A percentile compares a stretch with the other conserved stretches of the same genome.
phyloP scores from a whole-genome alignment of 2,888 invertebrate genomes.

The Acleris holmiana region DNA sequence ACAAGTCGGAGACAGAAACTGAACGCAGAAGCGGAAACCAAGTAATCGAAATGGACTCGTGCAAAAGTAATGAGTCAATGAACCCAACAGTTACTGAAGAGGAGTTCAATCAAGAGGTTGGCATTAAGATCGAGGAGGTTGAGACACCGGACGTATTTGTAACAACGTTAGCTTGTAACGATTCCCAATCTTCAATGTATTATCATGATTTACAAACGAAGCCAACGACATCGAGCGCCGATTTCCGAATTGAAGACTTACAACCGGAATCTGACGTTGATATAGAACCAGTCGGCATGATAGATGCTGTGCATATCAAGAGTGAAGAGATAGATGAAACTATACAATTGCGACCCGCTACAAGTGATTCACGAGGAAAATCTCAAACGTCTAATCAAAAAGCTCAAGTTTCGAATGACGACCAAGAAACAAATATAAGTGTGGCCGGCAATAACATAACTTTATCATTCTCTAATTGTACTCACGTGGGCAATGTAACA shows the following conservation, averaged over 20 bases:
- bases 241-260: not conserved
- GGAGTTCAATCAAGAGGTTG: not conserved
- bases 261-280: constrained; percentile 1
- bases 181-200: not conserved
- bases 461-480: constrained; percentile 18
- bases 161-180: not conserved
- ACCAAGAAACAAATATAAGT: constrained; percentile 8
- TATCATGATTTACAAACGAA: not conserved
- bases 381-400: not conserved
- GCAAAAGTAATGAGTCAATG: not conserved
- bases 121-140: not conserved
- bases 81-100: not conserved
- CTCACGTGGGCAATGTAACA: constrained; percentile 12
- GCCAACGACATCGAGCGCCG: not conserved
- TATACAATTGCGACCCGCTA: not conserved
- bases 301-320: constrained; percentile 2
- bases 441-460: constrained; percentile 19
- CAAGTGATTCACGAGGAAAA: not conserved
- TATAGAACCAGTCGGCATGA: not conserved
- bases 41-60: not conserved
- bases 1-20: not conserved
- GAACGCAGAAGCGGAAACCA: not conserved
- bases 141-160: not conserved
- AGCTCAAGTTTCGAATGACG: not conserved
- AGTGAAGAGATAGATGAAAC: not conserved